Evolutionary conservation across 2,113 vertebrate species (phyloP).

Genomic region (Daboia siamensis): DNA sequence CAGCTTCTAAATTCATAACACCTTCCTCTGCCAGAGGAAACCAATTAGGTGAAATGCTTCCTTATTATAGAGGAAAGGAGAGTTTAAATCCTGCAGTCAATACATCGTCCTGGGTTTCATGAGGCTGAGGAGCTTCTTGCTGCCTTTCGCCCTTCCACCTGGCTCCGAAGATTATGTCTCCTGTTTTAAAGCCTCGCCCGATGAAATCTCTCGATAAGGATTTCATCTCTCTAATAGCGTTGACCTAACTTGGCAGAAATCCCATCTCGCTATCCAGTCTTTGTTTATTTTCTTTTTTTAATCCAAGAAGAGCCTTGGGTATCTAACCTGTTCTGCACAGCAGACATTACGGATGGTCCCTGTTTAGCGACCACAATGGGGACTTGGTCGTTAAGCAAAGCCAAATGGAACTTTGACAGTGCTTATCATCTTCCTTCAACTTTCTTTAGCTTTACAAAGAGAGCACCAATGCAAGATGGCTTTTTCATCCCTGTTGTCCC

Average conservation of each 20-base stretch:
- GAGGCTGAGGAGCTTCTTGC: not conserved
- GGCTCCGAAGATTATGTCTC: not conserved
- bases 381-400: not conserved
- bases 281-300: not conserved
- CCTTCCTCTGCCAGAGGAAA: not conserved
- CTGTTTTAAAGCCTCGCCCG: not conserved
- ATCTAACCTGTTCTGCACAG: not conserved
- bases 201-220: conserved; percentile 6
- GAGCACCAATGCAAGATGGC: not conserved
- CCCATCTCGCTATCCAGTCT: not conserved
- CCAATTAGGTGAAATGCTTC: not conserved
- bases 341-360: not conserved
- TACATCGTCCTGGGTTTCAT: conserved; percentile 1
- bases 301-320: not conserved
- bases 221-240: conserved; percentile 15
- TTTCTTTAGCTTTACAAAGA: not conserved
- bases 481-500: not conserved
- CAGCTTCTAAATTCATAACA: not conserved
- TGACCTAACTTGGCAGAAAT: not conserved
- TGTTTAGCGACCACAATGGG: not conserved
- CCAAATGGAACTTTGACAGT: not conserved
- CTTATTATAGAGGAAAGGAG: not conserved
- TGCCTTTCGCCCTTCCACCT: not conserved
- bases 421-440: not conserved
- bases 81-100: too few relatives aligned